phyloP scores from a whole-genome alignment of 2,797 vertebrate genomes.

The Enteromius thamalakanensis region DNA sequence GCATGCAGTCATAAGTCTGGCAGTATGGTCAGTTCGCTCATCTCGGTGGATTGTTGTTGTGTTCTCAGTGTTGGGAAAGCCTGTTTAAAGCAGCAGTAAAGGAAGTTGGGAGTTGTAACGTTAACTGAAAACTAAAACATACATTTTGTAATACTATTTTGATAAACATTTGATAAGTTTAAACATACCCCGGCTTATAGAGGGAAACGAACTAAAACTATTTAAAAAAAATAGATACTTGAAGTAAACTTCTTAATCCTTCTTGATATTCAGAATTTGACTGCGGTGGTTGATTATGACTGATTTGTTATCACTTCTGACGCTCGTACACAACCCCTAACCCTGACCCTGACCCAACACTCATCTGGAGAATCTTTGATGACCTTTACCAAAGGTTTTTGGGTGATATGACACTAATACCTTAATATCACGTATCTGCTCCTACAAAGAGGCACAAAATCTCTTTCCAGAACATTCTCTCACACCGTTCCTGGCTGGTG shows the following conservation, averaged over 20 bases:
- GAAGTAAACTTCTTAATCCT: too few species aligned
- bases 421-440: background rate
- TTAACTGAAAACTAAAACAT: too few species aligned
- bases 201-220: too few species aligned
- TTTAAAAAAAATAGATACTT: too few species aligned
- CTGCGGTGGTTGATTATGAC: background rate
- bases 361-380: background rate
- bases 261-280: background rate
- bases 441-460: too few species aligned
- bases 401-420: background rate
- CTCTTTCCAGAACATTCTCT: too few species aligned
- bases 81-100: background rate
- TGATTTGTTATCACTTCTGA: background rate
- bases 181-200: too few species aligned
- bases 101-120: too few species aligned
- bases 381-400: background rate
- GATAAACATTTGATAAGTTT: too few species aligned
- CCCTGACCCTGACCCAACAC: background rate
- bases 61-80: background rate
- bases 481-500: too few species aligned
- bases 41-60: slow-evolving; percentile 10
- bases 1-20: background rate
- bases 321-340: background rate
- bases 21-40: background rate
- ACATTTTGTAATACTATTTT: too few species aligned